These are phyloP conservation scores for Neelides sp. DNA, from an alignment of 1,140 invertebrate genomes.

Conservation along the genomic window DNA sequence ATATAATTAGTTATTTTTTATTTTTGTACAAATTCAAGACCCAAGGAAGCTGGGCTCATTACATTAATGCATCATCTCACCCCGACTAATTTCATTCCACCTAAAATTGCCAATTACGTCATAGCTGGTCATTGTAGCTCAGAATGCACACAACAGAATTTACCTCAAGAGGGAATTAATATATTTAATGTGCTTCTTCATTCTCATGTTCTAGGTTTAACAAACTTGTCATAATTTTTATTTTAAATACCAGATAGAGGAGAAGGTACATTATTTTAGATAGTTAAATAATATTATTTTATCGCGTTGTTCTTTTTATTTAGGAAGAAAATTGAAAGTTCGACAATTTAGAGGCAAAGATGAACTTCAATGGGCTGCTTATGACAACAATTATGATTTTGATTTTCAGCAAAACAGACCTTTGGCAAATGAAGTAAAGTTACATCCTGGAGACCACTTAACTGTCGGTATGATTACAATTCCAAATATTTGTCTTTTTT, in stretches of 20 bases:
- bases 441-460: conserved; percentile 13
- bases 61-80: not conserved
- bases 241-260: not conserved
- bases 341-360: conserved; percentile 47
- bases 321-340: conserved; percentile 48
- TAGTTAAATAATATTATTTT: no score
- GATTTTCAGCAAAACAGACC: conserved; percentile 42
- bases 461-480: not conserved
- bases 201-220: conserved; percentile 16
- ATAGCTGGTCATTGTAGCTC: conserved; percentile 14
- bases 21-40: not conserved
- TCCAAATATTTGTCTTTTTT: not conserved
- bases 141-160: conserved; percentile 1
- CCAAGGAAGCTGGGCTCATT: conserved; percentile 10
- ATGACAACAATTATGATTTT: conserved; percentile 52
- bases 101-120: not conserved
- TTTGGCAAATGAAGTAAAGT: not conserved
- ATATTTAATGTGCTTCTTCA: conserved; percentile 16
- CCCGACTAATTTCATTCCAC: conserved; percentile 9
- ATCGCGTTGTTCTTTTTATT: no score
- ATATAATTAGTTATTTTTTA: no score
- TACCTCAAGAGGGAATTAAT: conserved; percentile 6
- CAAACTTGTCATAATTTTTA: not conserved
- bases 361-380: conserved; percentile 50
- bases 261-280: not conserved